These are phyloP conservation scores for Microplitis demolitor DNA, from an alignment of 1,140 invertebrate species.

Conservation along the genomic window DNA sequence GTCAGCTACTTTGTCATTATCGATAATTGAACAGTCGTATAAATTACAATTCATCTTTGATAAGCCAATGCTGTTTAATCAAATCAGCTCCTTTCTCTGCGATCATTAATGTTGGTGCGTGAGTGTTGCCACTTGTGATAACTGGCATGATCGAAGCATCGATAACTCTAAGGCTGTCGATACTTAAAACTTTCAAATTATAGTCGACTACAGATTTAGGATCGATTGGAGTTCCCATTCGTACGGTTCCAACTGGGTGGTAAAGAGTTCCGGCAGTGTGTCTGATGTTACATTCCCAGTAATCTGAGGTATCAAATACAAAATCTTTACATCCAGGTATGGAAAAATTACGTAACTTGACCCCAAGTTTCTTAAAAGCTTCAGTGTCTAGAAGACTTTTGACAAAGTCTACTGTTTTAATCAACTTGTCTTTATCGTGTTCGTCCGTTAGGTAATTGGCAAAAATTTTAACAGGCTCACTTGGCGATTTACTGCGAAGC, in stretches of 20 bases:
- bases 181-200: conserved; percentile 64
- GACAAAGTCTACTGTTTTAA: conserved; percentile 67
- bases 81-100: conserved; percentile 67
- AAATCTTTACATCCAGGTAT: conserved; percentile 71
- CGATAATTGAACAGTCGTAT: neutral
- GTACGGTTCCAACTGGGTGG: conserved; percentile 81
- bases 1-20: no score
- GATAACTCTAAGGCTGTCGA: conserved; percentile 65
- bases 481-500: conserved; percentile 70
- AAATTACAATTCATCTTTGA: neutral
- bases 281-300: conserved; percentile 74
- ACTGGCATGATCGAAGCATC: conserved; percentile 77
- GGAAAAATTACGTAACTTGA: conserved; percentile 66
- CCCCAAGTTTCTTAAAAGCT: conserved; percentile 65
- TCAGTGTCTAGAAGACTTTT: conserved; percentile 66
- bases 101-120: conserved; percentile 73
- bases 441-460: conserved; percentile 77
- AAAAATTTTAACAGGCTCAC: conserved; percentile 79
- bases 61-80: neutral
- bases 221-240: conserved; percentile 80
- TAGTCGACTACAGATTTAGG: conserved; percentile 74
- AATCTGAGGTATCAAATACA: conserved; percentile 69
- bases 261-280: conserved; percentile 76
- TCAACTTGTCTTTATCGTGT: conserved; percentile 70
- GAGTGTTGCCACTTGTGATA: conserved; percentile 72